Base-by-base conservation (phyloP, 2,888 invertebrate genomes). In the Geophilus truncorum region DNA sequence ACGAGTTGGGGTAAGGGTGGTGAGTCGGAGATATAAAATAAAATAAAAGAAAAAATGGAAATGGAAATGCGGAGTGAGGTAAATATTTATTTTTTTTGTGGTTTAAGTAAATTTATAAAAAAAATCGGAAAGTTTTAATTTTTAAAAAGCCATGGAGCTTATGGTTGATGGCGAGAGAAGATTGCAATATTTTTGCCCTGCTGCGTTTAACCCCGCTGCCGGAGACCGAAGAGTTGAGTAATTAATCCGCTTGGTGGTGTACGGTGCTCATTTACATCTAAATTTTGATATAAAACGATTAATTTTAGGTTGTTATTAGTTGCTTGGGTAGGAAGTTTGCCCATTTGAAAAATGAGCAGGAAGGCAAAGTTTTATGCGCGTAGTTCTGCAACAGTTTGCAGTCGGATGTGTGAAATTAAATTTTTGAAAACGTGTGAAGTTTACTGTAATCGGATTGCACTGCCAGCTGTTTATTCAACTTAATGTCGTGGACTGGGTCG, bases 391-490 rank as follows among this genome's bases (percentile, higher is more conserved):
- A 70, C 70, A 70, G 70, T 70, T 70, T 70, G 70, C 70, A 70
- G 70, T 25, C 70, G 70, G 23, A 28, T 70, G 70, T 70, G 70
- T 70, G 70, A 70, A 70, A 70, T 70, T 70, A 70, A 70, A 70
- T 70, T 70, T 70, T 70, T 70, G 70, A 70, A 70, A 70, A 70
- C 70, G 70, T 70, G 70, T 70, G 70, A 70, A 70, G 70, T 70
- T 70, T 70, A 70, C 70, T 70, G 70, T 70, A 70, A 70, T 70
- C 70, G 70, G 70, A 70, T 70, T 70, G 70, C 70, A 70, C 70
- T 25, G 70, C 70, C 70, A 70, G 70, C 70, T 70, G 70, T 70
- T 70, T 70, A 70, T 70, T 70, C 70, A 25, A 70, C 70, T 70
- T 70, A 70, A 70, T 70, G 70, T 70, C 70, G 70, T 28, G 25